Conservation (phyloP, 2,888 invertebrate species). For the Amorpha juglandis region DNA sequence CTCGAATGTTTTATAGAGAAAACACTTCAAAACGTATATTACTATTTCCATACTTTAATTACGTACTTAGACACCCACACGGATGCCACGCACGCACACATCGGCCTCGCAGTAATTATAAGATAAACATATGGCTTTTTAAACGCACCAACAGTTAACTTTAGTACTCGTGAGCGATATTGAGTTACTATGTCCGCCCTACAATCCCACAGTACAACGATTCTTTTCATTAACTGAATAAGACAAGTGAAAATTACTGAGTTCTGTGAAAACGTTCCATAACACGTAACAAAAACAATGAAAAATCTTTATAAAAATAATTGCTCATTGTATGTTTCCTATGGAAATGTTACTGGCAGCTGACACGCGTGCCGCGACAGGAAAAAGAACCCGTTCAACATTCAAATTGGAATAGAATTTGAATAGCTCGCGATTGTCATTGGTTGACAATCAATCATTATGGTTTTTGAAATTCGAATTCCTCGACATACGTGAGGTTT, state of each 20-base stretch:
- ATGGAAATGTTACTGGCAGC: conserved; percentile 65
- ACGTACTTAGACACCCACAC: conserved; percentile 71
- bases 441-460: conserved; percentile 83
- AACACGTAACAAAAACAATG: conserved; percentile 38
- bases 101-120: conserved; percentile 59
- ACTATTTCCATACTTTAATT: conserved; percentile 83
- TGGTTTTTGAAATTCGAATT: conserved; percentile 79
- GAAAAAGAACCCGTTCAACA: conserved; percentile 78
- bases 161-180: conserved; percentile 57
- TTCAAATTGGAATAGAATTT: conserved; percentile 78
- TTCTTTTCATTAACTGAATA: conserved; percentile 33
- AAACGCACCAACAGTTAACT: conserved; percentile 58
- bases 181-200: conserved; percentile 64
- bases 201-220: conserved; percentile 29
- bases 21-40: conserved; percentile 83
- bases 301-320: conserved; percentile 62
- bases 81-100: conserved; percentile 51
- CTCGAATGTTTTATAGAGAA: conserved; percentile 81
- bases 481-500: conserved; percentile 68
- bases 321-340: conserved; percentile 69
- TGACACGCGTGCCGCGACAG: conserved; percentile 62
- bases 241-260: conserved; percentile 22
- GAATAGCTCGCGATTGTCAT: conserved; percentile 79
- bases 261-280: conserved; percentile 23
- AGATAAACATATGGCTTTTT: conserved; percentile 78